These are phyloP conservation scores for Sinocyclocheilus rhinocerous DNA, from an alignment of 2,113 vertebrate species.

Conservation along the genomic window DNA sequence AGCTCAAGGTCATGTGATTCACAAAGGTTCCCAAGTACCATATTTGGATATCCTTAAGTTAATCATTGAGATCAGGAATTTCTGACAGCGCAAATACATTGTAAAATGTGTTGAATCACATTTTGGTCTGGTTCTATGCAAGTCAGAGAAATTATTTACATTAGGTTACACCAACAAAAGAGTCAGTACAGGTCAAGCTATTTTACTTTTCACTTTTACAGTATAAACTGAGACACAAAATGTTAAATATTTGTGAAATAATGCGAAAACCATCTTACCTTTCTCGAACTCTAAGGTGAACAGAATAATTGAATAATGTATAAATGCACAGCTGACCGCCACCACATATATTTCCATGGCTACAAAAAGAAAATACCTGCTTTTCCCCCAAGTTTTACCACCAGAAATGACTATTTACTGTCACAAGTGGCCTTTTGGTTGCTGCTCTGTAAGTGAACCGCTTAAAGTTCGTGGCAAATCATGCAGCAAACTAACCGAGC, in stretches of 20 bases:
- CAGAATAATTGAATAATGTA: not conserved
- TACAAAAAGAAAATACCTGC: not conserved
- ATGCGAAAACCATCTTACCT: slow-evolving; percentile 1
- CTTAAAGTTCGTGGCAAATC: slow-evolving; percentile 63
- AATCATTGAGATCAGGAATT: not conserved
- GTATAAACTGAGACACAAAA: not conserved
- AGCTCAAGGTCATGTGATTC: slow-evolving; percentile 32
- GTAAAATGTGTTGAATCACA: not conserved
- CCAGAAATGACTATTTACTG: not conserved
- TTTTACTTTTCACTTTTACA: not conserved
- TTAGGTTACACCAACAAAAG: not conserved
- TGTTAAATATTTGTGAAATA: not conserved
- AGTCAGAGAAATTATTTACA: not conserved
- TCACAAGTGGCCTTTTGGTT: slow-evolving; percentile 61
- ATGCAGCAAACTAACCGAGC: slow-evolving; percentile 51
- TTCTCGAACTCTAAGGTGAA: not conserved
- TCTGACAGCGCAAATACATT: not conserved
- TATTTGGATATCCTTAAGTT: slow-evolving; percentile 3
- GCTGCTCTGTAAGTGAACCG: slow-evolving; percentile 60
- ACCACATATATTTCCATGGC: not conserved
- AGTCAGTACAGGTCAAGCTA: not conserved
- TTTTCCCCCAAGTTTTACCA: no score
- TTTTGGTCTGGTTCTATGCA: not conserved
- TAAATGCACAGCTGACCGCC: not conserved
- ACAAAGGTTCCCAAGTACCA: not conserved